A percentile compares a stretch with the other conserved stretches of the same genome.
phyloP scores from a whole-genome alignment of 1,140 invertebrate genomes.

The Drosophila simulans region DNA sequence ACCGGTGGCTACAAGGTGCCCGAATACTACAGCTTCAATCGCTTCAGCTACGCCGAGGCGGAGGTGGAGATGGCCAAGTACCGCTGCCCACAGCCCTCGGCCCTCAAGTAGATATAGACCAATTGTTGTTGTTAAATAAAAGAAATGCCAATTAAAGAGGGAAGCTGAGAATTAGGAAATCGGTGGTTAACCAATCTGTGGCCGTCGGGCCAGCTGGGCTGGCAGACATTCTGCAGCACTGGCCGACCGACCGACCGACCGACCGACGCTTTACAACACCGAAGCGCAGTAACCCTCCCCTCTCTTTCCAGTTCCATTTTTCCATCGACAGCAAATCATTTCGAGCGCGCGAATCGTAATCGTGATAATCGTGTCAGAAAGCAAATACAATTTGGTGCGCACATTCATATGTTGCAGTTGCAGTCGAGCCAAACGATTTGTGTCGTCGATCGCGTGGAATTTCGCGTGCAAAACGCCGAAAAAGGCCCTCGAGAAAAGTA shows the following conservation, averaged over 20 bases:
- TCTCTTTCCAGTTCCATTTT: constrained; percentile 48
- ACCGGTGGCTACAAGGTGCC: constrained; percentile 92
- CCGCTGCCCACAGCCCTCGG: constrained; percentile 89
- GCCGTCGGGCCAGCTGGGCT: not conserved
- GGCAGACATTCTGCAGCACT: not conserved
- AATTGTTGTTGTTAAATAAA: constrained; percentile 37
- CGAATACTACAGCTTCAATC: constrained; percentile 93
- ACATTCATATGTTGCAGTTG: not conserved
- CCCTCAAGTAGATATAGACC: constrained; percentile 55
- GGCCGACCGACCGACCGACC: not conserved
- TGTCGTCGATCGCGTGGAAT: not conserved
- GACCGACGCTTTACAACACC: constrained; percentile 12
- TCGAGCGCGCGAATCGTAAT: constrained; percentile 39
- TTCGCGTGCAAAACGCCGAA: not conserved
- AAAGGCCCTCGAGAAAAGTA: constrained; percentile 15
- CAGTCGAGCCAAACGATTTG: constrained; percentile 4
- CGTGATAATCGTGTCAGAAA: constrained; percentile 1
- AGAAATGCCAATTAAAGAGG: constrained; percentile 28
- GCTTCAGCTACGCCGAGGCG: constrained; percentile 91
- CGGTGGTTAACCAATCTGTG: too few species aligned
- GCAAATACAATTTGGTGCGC: not conserved
- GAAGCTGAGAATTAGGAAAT: not conserved
- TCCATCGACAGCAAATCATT: constrained; percentile 57
- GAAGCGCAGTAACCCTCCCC: not conserved
- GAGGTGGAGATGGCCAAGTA: constrained; percentile 93